These are phyloP conservation scores for Tetramorium alpestre DNA, from an alignment of 1,140 invertebrate genomes.

Conservation along the genomic window DNA sequence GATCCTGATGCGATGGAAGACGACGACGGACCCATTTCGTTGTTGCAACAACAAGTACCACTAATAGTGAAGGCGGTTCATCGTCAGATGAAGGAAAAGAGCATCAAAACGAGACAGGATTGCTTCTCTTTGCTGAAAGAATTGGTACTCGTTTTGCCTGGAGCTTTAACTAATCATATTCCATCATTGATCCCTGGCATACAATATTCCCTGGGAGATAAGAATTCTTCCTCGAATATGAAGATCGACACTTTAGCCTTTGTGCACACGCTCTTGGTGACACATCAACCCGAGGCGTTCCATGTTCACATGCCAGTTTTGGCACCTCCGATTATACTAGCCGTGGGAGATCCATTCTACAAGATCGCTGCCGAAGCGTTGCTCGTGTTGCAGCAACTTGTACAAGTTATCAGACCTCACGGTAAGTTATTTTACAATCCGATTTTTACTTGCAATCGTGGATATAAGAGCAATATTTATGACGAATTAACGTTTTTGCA, in stretches of 20 bases:
- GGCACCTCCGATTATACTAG: conserved; percentile 94
- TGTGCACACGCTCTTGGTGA: conserved; percentile 93
- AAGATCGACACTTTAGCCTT: conserved; percentile 99
- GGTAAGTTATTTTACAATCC: conserved; percentile 85
- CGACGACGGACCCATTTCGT: conserved; percentile 89
- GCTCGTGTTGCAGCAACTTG: conserved; percentile 96
- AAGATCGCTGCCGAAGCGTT: conserved; percentile 99
- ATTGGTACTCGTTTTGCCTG: conserved; percentile 95
- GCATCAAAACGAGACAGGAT: conserved; percentile 96
- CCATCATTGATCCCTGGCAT: conserved; percentile 95
- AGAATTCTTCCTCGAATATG: conserved; percentile 98
- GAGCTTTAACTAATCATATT: conserved; percentile 94
- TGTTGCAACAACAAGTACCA: conserved; percentile 91
- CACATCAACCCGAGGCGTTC: conserved; percentile 91
- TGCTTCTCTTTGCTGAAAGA: conserved; percentile 96
- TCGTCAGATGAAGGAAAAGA: conserved; percentile 96
- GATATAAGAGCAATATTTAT: not conserved
- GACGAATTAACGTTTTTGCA: conserved; percentile 67
- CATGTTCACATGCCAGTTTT: conserved; percentile 92
- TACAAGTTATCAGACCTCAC: conserved; percentile 96
- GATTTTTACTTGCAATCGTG: not conserved
- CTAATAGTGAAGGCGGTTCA: conserved; percentile 95
- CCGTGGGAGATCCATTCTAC: conserved; percentile 98
- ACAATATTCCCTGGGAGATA: conserved; percentile 96
- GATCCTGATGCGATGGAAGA: conserved; percentile 94